phyloP scores from a whole-genome alignment of 2,888 invertebrate species.

The Cataglyphis rosenhaueri region DNA sequence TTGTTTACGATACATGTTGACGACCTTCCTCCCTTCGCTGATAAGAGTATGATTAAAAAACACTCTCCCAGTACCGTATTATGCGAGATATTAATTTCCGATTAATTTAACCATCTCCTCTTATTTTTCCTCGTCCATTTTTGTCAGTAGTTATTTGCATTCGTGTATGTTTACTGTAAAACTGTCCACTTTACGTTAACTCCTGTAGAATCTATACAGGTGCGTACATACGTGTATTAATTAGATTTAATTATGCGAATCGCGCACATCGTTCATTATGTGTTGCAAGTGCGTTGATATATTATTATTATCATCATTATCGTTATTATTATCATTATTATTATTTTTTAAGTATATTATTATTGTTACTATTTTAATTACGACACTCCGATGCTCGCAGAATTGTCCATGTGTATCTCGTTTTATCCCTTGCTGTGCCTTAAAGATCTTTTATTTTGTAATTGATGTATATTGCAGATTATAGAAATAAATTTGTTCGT shows the following conservation, averaged over 20 bases:
- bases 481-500: constrained; percentile 2
- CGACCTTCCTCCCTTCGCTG: constrained; percentile 1
- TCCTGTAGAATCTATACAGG: constrained; percentile 50
- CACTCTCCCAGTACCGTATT: constrained; percentile 13
- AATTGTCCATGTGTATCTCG: constrained; percentile 59
- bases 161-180: constrained; percentile 81
- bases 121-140: background rate
- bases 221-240: constrained; percentile 63
- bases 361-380: constrained; percentile 68
- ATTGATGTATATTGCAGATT: constrained; percentile 16
- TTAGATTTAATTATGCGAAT: constrained; percentile 71
- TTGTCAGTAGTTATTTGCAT: constrained; percentile 72
- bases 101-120: constrained; percentile 21
- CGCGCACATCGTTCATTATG: constrained; percentile 76
- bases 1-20: constrained; percentile 63
- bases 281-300: constrained; percentile 78
- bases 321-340: constrained; percentile 53
- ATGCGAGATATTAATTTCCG: constrained; percentile 34
- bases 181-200: constrained; percentile 75
- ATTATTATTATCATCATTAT: constrained; percentile 71
- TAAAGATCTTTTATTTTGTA: constrained; percentile 61
- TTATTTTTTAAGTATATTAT: constrained; percentile 56
- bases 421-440: constrained; percentile 27
- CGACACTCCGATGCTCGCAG: constrained; percentile 66
- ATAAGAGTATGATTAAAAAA: constrained; percentile 30